Percentiles rank a stretch among this genome's conserved stretches.
These are phyloP conservation scores for Celastrina argiolus DNA, from an alignment of 2,888 invertebrate species.

Conservation along the genomic window DNA sequence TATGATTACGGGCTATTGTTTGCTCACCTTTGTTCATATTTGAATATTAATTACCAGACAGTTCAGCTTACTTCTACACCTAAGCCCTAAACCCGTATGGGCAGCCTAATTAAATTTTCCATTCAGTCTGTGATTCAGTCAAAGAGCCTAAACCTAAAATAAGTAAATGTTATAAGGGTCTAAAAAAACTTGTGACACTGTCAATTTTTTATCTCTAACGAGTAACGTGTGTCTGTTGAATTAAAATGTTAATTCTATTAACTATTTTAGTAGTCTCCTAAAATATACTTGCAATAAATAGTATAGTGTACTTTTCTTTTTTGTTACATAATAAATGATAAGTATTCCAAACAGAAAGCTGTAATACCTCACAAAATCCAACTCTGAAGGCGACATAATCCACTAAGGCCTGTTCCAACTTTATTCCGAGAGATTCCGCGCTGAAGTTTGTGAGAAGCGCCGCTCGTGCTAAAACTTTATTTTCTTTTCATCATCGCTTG, in stretches of 20 bases:
- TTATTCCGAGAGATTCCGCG: slow-evolving; percentile 3
- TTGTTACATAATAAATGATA: neutral
- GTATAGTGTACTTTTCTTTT: neutral
- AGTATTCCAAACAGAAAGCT: slow-evolving; percentile 7
- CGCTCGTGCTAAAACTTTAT: slow-evolving; percentile 4
- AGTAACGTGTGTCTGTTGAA: no score
- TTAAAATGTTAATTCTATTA: no score
- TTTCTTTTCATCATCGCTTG: slow-evolving; percentile 3
- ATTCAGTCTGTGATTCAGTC: no score
- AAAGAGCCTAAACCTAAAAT: no score
- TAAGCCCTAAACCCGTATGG: neutral
- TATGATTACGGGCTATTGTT: neutral
- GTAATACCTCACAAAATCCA: slow-evolving; percentile 6
- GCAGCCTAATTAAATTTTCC: neutral
- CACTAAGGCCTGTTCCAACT: slow-evolving; percentile 11
- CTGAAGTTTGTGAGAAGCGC: neutral
- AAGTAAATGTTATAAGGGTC: no score
- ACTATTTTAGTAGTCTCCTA: no score
- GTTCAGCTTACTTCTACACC: neutral
- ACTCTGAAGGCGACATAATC: slow-evolving; percentile 8
- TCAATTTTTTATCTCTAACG: no score
- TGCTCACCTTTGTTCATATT: neutral
- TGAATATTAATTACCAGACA: neutral
- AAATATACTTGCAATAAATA: neutral
- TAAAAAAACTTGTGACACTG: no score